These are phyloP conservation scores for Flexamia atlantica DNA, from an alignment of 2,888 invertebrate genomes.

Conservation along the genomic window DNA sequence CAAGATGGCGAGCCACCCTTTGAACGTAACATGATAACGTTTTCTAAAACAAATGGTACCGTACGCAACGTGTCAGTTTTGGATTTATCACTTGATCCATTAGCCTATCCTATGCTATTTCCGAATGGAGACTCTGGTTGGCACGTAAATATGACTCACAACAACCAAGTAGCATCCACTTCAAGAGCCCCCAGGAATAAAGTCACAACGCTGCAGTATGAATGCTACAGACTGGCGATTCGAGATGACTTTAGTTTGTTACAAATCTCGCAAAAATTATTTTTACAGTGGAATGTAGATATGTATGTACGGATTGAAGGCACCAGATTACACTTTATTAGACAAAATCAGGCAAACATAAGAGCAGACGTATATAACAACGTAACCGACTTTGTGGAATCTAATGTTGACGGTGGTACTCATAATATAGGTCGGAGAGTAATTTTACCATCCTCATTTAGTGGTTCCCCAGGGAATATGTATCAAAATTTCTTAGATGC, in stretches of 20 bases:
- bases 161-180: constrained; percentile 11
- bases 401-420: not conserved
- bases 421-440: not conserved
- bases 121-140: not conserved
- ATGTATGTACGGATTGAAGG: constrained; percentile 39
- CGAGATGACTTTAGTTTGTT: constrained; percentile 20
- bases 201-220: constrained; percentile 27
- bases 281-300: constrained; percentile 39
- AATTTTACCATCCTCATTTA: constrained; percentile 32
- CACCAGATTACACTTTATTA: constrained; percentile 42
- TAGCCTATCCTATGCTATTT: not conserved
- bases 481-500: constrained; percentile 29
- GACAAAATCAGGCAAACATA: not conserved
- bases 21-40: not conserved
- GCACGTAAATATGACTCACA: not conserved
- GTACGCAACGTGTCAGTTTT: not conserved
- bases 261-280: constrained; percentile 30
- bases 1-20: not conserved
- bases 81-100: not conserved
- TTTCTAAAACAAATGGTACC: not conserved
- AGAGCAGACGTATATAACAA: constrained; percentile 21
- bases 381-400: constrained; percentile 25
- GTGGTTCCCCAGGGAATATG: constrained; percentile 29
- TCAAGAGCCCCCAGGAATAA: constrained; percentile 4
- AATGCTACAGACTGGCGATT: constrained; percentile 20